These are phyloP conservation scores for Heliconius himera DNA, from an alignment of 1,140 invertebrate species.

Conservation along the genomic window DNA sequence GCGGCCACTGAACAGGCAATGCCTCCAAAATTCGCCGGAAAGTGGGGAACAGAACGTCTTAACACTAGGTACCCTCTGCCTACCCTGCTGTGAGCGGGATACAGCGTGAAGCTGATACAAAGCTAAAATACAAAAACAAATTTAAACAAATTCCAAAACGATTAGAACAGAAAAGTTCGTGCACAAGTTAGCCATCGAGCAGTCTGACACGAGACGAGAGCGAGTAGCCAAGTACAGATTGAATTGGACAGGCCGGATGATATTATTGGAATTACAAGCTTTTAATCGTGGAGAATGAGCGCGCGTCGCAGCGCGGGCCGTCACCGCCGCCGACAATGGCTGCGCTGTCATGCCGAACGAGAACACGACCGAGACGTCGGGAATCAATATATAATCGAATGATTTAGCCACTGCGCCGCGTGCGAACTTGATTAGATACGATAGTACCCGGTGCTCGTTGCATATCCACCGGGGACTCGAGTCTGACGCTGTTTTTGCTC, in stretches of 20 bases:
- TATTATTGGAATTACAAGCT: conserved; percentile 80
- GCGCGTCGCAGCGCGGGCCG: conserved; percentile 56
- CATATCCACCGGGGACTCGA: conserved; percentile 52
- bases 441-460: conserved; percentile 67
- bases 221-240: conserved; percentile 60
- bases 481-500: conserved; percentile 39
- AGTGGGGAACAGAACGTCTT: too few relatives aligned
- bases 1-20: too few relatives aligned
- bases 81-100: too few relatives aligned
- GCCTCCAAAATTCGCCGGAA: too few relatives aligned
- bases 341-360: conserved; percentile 73
- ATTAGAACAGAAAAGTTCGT: conserved; percentile 49
- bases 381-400: conserved; percentile 82
- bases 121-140: not conserved
- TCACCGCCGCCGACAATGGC: conserved; percentile 66
- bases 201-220: conserved; percentile 57
- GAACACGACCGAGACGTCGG: conserved; percentile 77
- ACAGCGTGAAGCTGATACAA: not conserved
- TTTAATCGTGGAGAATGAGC: conserved; percentile 75
- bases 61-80: too few relatives aligned
- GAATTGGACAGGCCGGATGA: conserved; percentile 70
- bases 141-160: conserved; percentile 31
- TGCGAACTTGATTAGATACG: conserved; percentile 80
- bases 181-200: conserved; percentile 42
- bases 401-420: conserved; percentile 79